Evolutionary conservation across 1,140 invertebrate species (phyloP), one percentile per base, ranked within the genome.

Genomic region (Bombus sibiricus): DNA sequence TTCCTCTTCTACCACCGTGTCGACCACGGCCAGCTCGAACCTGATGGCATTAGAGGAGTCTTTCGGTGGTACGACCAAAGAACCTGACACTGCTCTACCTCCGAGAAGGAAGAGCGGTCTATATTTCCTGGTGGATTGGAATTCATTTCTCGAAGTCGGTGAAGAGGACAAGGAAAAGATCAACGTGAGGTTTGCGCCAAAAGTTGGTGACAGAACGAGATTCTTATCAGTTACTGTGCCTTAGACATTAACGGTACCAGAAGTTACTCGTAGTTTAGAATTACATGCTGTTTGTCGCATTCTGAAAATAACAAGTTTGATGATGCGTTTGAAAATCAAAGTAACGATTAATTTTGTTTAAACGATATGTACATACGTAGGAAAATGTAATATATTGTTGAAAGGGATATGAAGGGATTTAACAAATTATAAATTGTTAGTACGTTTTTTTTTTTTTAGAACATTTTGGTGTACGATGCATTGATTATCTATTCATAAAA

Each of bases 71-170:
- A 92, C 83, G 41, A 94, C 94, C 0, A 91, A 94, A 43, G 96
- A 95, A 41, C 95, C 96, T 0, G 96, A 96, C 90, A 96, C 96
- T 28, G 95, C 94, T 18, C 87, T 96, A 47, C 97, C 97, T 25
- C 96, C 96, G 0, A 96, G 96, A 77, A 96, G 96, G 83, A 97
- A 96, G 91, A 98, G 97, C 81, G 98, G 98, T 5, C 96, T 98
- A 71, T 98, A 98, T 91, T 98, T 98, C 94, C 96, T 98, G 77
- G 95, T 98, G 2, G 98, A 98, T 91, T 98, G 97, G 97, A 98
- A 98, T 91, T 96, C 97, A 25, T 98, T 98, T 90, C 94, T 98
- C 8, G 97, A 98, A 92, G 97, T 98, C 6, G 97, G 97, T 41
- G 95, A 96, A 76, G 97, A 97, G n/a, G 97, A 96, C 76, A 96